A percentile compares a stretch with the other conserved stretches of the same genome.
Evolutionary conservation across 1,140 invertebrate genomes (phyloP).

Genomic region (Habropoda laboriosa): DNA sequence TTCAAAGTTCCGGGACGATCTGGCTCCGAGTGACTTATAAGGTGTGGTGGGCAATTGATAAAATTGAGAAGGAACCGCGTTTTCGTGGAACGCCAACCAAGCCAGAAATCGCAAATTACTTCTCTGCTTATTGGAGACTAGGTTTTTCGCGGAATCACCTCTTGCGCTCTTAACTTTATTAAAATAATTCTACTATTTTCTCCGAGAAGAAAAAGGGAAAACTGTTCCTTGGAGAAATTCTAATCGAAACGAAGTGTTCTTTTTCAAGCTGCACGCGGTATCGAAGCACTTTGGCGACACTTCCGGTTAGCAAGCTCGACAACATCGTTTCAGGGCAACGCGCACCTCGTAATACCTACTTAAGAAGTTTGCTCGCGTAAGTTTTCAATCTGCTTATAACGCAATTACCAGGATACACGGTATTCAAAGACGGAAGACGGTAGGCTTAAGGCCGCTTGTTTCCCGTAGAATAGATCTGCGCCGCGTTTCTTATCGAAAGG

Average conservation of each 20-base stretch:
- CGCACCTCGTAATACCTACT: not conserved
- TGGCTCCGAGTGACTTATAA: not conserved
- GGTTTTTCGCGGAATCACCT: not conserved
- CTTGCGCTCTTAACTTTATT: not conserved
- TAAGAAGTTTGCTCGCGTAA: not conserved
- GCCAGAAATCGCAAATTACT: conserved; percentile 15
- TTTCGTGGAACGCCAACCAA: not conserved
- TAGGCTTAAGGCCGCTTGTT: not conserved
- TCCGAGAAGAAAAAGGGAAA: not conserved
- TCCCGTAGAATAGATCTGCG: conserved; percentile 23
- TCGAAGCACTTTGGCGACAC: too few relatives aligned
- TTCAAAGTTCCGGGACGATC: not conserved
- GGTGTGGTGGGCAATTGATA: not conserved
- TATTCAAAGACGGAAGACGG: not conserved
- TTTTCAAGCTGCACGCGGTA: too few relatives aligned
- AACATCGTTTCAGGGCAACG: not conserved
- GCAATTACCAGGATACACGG: conserved; percentile 9
- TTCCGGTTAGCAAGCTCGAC: not conserved
- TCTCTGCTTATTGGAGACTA: conserved; percentile 31
- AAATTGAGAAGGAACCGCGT: conserved; percentile 21
- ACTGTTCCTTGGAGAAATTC: too few relatives aligned
- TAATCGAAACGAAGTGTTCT: too few relatives aligned
- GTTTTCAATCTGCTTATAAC: conserved; percentile 28
- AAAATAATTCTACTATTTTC: not conserved
- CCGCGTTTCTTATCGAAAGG: conserved; percentile 35